Conservation (phyloP, 2,113 vertebrate species). For the Eira barbara region DNA sequence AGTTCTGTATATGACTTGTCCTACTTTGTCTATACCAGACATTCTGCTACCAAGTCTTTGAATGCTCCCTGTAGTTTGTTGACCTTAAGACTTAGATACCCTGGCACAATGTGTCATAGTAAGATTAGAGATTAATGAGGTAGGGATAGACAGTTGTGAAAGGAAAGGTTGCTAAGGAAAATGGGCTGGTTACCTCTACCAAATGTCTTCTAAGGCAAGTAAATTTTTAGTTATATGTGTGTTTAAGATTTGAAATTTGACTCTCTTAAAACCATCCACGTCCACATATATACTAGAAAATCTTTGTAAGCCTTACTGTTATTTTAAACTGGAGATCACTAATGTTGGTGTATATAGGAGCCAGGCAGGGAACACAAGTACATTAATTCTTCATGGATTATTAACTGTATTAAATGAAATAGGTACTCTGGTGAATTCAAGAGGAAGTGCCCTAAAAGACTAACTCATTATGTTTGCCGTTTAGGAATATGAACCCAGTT, state of each 20-base stretch:
- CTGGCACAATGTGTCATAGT: background rate
- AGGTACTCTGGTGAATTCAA: background rate
- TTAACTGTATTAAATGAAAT: background rate
- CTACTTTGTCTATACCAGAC: background rate
- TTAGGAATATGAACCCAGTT: background rate
- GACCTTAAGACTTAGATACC: background rate
- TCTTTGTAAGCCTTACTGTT: background rate
- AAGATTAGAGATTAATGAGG: background rate
- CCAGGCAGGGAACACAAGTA: background rate
- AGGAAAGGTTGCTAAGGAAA: background rate
- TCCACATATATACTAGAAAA: background rate
- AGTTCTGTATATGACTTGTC: background rate
- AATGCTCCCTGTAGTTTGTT: background rate
- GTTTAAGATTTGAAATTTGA: background rate
- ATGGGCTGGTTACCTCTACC: background rate
- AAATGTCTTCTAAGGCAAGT: background rate
- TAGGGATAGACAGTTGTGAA: background rate
- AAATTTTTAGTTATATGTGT: background rate
- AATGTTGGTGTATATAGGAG: background rate
- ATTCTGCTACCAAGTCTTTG: background rate
- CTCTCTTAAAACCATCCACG: background rate
- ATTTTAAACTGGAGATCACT: background rate
- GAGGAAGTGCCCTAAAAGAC: background rate
- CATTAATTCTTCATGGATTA: background rate
- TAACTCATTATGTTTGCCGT: background rate